Evolutionary conservation across 2,113 vertebrate genomes (phyloP), one percentile per base, ranked within the genome.

Genomic region (Aphelocoma coerulescens): DNA sequence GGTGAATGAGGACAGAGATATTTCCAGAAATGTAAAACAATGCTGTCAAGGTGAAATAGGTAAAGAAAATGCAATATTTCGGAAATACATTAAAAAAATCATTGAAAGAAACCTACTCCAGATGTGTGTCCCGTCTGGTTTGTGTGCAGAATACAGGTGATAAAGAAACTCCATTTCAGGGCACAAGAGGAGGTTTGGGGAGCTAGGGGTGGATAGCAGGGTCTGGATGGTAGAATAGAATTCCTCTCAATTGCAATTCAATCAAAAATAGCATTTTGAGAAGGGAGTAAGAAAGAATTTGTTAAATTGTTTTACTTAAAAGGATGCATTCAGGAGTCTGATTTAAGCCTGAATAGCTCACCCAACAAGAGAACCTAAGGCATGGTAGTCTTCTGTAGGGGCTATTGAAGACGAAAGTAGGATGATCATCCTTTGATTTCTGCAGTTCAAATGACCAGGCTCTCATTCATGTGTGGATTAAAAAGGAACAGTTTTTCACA

Each of bases 51-150:
- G 35, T 5, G 59, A 68, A 82, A 82, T 48, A 39, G 3, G 7
- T 37, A 51, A 85, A 21, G 39, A 32, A 62, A 88, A 74, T 23
- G 0, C 77, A 75, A 46, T 11, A 18, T 58, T 46, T 67, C 3
- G 21, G 20, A 81, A 71, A 55, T 67, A 4, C 9, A 5, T 35
- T 17, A 46, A 20, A 49, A 44, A 41, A 84, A 39, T 6, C 3
- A 55, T 9, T 16, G 26, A 14, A 73, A 65, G 26, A 27, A 59
- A 44, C 9, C 13, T 68, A 7, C 32, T 72, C 1, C 2, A 52
- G 33, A 21, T 32, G 13, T 5, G 16, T 37, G 22, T 46, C 18
- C 1, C 0, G 5, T 85, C 11, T 0, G 2, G 14, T n/a, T 21
- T 14, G 7, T 30, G 13, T 62, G 37, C 8, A 85, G 23, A 76